Base-by-base conservation (phyloP, 2,888 invertebrate genomes). In the Aethes cnicana region DNA sequence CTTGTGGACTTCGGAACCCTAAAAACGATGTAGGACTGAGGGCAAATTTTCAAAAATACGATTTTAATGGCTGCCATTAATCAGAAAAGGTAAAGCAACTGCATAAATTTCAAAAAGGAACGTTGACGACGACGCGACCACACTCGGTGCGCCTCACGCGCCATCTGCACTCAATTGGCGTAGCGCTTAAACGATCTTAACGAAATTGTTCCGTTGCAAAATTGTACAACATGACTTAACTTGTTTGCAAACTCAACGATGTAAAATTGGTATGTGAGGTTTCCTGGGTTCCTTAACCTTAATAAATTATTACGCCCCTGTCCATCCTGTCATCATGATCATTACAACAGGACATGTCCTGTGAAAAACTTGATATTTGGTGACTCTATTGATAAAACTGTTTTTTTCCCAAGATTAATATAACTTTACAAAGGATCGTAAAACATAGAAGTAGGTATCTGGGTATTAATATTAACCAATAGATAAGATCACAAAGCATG, bases 141-240 rank as follows among this genome's bases (percentile, higher is more conserved):
- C 87, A 86, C 83, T 63, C 81, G 72, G 73, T 68, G 77, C 71
- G 68, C 64, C 66, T 73, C 80, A 84, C 77, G 88, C 81, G 60
- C 85, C 86, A 87, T 88, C 77, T 80, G 81, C 75, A 64, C 56
- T 73, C 84, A 85, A 88, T 86, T 86, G 86, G 80, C 88, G 83
- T 84, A 62, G 75, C 83, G 74, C 61, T 67, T 66, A 62, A 58
- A 56, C 65, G 64, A 39, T 47, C 69, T 66, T 75, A 77, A 77
- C 77, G 79, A 81, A 84, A 76, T 78, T 73, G 75, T 75, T 74
- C 73, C 69, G 64, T 64, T 59, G 67, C 67, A 56, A 72, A 74
- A 73, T 64, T 67, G 66, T 66, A 68, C 61, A 50, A 55, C 53
- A 54, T 35, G 46, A 39, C 37, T 52, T 52, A 12, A 28, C 41